A percentile compares a stretch with the other conserved stretches of the same genome.
Evolutionary conservation across 2,113 vertebrate species (phyloP).

Genomic region (Ibidorhyncha struthersii): DNA sequence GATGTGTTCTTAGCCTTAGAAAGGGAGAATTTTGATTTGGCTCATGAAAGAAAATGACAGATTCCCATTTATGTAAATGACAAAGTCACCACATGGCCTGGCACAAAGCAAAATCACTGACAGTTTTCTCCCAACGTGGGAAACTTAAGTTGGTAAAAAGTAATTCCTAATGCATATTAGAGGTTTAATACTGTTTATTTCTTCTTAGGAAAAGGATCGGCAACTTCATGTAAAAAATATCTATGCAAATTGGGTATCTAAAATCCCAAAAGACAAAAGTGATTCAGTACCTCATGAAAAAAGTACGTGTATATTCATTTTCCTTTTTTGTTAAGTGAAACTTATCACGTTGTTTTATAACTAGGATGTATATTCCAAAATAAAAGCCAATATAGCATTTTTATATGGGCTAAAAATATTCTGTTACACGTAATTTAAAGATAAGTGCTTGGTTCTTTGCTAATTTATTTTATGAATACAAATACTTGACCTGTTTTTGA

Average conservation of each 20-base stretch:
- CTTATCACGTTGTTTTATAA: not conserved
- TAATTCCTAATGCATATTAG: not conserved
- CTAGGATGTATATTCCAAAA: not conserved
- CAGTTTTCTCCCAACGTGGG: not conserved
- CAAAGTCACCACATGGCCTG: not conserved
- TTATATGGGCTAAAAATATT: not conserved
- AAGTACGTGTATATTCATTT: not conserved
- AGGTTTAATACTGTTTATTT: not conserved
- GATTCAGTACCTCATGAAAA: constrained; percentile 26
- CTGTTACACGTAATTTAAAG: not conserved
- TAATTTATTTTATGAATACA: not conserved
- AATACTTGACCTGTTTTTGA: not conserved
- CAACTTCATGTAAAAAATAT: constrained; percentile 77
- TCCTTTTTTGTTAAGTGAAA: not conserved
- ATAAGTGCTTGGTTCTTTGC: not conserved
- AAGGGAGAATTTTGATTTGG: not conserved
- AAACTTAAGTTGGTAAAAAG: not conserved
- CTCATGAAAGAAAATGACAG: not conserved
- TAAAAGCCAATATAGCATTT: not conserved
- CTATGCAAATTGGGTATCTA: constrained; percentile 73
- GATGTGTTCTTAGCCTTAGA: not conserved
- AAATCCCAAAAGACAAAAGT: constrained; percentile 40
- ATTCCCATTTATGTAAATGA: not conserved
- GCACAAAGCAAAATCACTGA: not conserved
- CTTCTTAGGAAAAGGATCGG: constrained; percentile 73